phyloP scores from a whole-genome alignment of 2,797 vertebrate genomes.

The Hemitrygon akajei region DNA sequence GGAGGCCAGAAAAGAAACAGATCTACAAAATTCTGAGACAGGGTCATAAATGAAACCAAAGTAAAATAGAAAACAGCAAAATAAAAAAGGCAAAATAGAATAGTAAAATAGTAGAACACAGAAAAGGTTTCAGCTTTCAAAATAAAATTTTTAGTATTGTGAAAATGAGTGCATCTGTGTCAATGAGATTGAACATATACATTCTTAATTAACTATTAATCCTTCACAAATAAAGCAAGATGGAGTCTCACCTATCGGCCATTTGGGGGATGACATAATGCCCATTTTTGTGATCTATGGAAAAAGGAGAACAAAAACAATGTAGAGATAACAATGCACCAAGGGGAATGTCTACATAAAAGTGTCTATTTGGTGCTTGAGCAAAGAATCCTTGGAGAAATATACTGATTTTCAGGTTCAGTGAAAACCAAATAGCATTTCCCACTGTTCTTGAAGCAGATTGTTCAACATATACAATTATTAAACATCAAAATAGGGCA shows the following conservation, averaged over 20 bases:
- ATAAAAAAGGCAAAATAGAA: background rate
- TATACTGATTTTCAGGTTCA: background rate
- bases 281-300: constrained; percentile 95
- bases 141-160: constrained; percentile 37
- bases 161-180: constrained; percentile 44
- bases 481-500: background rate
- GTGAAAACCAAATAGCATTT: background rate
- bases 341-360: background rate
- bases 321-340: background rate
- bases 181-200: background rate
- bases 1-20: background rate
- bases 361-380: background rate
- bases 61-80: background rate
- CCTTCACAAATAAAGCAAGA: constrained; percentile 6
- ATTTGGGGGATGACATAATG: constrained; percentile 99
- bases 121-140: background rate
- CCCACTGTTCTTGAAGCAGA: background rate
- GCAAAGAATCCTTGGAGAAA: background rate
- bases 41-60: background rate
- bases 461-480: background rate
- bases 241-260: constrained; percentile 84
- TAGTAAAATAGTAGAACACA: too few species aligned
- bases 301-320: constrained; percentile 40
- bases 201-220: background rate
- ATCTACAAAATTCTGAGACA: background rate